These are phyloP conservation scores for Pristiophorus japonicus DNA, from an alignment of 2,113 vertebrate genomes.

Conservation along the genomic window DNA sequence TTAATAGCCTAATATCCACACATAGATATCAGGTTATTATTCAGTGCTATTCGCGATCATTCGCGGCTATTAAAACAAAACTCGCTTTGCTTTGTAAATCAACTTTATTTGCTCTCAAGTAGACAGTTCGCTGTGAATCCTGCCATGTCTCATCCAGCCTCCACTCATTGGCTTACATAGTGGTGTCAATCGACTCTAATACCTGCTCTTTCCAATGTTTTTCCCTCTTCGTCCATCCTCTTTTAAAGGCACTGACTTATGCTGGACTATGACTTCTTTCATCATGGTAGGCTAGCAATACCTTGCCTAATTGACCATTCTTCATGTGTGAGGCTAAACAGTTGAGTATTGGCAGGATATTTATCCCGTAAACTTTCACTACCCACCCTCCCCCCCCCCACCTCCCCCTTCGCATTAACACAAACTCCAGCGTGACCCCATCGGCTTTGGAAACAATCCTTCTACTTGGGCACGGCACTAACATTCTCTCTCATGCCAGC, in stretches of 20 bases:
- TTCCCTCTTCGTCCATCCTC: neutral
- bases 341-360: too few species aligned
- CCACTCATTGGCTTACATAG: neutral
- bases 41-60: too few species aligned
- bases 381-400: too few species aligned
- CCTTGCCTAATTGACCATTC: neutral
- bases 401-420: too few species aligned
- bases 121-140: neutral
- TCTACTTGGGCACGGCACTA: too few species aligned
- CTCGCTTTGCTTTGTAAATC: neutral
- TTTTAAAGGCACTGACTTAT: neutral
- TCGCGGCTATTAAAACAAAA: neutral
- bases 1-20: too few species aligned
- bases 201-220: neutral
- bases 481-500: too few species aligned
- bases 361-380: too few species aligned
- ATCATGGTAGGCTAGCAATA: neutral
- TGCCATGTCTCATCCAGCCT: neutral
- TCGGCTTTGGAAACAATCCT: too few species aligned
- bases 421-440: too few species aligned
- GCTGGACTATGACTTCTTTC: neutral
- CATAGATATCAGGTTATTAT: too few species aligned
- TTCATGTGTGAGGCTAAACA: too few species aligned
- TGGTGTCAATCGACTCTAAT: neutral
- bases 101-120: neutral